Conservation (phyloP, 2,113 vertebrate genomes). For the Oxygymnocypris stewartii region DNA sequence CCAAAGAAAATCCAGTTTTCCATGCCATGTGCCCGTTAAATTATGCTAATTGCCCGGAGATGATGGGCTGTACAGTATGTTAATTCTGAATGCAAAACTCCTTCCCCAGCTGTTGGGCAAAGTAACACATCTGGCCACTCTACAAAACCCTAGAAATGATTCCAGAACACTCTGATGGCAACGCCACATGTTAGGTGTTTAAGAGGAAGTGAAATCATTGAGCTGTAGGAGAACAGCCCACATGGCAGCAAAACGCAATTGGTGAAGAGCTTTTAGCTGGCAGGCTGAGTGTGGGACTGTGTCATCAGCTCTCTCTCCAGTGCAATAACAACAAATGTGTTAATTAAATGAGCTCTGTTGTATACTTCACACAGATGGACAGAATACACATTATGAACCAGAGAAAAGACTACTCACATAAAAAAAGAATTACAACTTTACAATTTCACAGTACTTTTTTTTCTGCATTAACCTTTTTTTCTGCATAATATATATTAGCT, state of each 20-base stretch:
- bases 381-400: neutral
- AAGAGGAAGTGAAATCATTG: neutral
- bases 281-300: neutral
- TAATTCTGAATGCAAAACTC: neutral
- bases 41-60: neutral
- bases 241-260: neutral
- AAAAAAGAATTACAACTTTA: neutral
- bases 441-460: neutral
- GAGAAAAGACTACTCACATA: neutral
- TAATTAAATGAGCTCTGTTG: slow-evolving; percentile 23
- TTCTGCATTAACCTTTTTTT: neutral
- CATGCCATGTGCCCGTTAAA: slow-evolving; percentile 1
- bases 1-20: neutral
- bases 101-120: slow-evolving; percentile 1
- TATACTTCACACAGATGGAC: slow-evolving; percentile 14
- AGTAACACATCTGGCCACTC: slow-evolving; percentile 22
- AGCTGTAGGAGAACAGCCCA: slow-evolving; percentile 5
- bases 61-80: slow-evolving; percentile 8
- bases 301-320: neutral
- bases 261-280: neutral
- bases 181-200: neutral
- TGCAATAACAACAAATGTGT: slow-evolving; percentile 18
- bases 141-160: neutral
- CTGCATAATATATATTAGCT: neutral
- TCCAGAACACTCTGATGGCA: neutral